Evolutionary conservation across 2,797 vertebrate genomes (phyloP).

Genomic region (Hippopotamyrus pictus): DNA sequence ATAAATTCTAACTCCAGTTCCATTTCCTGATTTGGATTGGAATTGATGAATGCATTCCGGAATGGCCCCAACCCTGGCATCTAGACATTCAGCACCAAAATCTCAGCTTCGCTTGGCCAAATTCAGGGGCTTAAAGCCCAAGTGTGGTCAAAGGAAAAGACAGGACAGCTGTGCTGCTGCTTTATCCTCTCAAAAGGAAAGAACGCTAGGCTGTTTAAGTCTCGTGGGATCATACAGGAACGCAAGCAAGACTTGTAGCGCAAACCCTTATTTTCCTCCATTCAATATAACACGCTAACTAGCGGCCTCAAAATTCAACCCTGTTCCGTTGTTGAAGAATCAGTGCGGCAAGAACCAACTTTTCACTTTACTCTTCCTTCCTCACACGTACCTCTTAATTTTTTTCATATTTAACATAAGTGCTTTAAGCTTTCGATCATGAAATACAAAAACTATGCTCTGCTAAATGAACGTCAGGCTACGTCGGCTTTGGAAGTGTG

Average conservation of each 20-base stretch:
- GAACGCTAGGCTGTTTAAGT: neutral
- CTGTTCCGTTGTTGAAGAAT: neutral
- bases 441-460: neutral
- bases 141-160: neutral
- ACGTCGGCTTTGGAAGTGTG: conserved; percentile 10
- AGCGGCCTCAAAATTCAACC: neutral
- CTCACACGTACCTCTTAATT: conserved; percentile 26
- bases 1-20: too few species aligned
- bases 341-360: conserved; percentile 30
- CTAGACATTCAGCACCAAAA: conserved; percentile 3
- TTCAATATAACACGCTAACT: conserved; percentile 1
- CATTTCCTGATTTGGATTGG: too few species aligned
- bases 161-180: neutral
- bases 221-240: neutral
- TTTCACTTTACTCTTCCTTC: conserved; percentile 37
- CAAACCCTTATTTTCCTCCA: conserved; percentile 14
- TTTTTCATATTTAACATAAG: conserved; percentile 14
- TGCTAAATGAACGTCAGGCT: conserved; percentile 3
- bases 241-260: conserved; percentile 22
- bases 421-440: neutral
- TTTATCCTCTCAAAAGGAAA: neutral
- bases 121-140: neutral
- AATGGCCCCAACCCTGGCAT: neutral
- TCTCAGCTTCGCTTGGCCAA: neutral
- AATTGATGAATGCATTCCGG: too few species aligned